Conservation (phyloP, 1,140 invertebrate genomes). For the Agraylea sexmaculata region DNA sequence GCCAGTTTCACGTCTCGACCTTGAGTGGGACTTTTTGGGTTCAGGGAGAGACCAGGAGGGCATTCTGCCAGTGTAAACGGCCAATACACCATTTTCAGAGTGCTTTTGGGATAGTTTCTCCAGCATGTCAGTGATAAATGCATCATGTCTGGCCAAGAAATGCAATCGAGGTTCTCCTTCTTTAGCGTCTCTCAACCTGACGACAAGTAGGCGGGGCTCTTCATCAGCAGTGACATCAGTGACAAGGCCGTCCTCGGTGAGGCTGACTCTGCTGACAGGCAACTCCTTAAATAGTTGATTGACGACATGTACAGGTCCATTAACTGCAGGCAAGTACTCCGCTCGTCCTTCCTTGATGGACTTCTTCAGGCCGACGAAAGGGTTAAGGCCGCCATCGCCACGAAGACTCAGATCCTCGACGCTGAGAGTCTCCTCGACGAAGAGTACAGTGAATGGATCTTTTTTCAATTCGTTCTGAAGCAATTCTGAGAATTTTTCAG, state of each 20-base stretch:
- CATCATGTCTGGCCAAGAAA: slow-evolving; percentile 32
- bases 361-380: slow-evolving; percentile 28
- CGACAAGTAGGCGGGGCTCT: slow-evolving; percentile 28
- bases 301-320: neutral
- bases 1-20: neutral
- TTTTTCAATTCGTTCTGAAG: slow-evolving; percentile 25
- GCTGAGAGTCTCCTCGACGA: slow-evolving; percentile 34
- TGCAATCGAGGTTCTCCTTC: slow-evolving; percentile 31
- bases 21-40: neutral
- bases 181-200: slow-evolving; percentile 32
- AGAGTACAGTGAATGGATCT: slow-evolving; percentile 29
- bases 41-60: slow-evolving; percentile 31
- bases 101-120: slow-evolving; percentile 26
- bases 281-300: neutral
- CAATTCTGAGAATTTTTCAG: slow-evolving; percentile 24
- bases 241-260: slow-evolving; percentile 30
- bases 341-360: slow-evolving; percentile 26
- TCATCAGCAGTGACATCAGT: slow-evolving; percentile 31
- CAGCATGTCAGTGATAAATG: slow-evolving; percentile 32
- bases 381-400: slow-evolving; percentile 27
- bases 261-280: slow-evolving; percentile 25
- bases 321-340: slow-evolving; percentile 26
- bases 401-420: slow-evolving; percentile 36
- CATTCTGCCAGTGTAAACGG: slow-evolving; percentile 31
- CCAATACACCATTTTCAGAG: slow-evolving; percentile 27